A percentile compares a stretch with the other conserved stretches of the same genome.
phyloP scores from a whole-genome alignment of 2,113 vertebrate genomes.

The Octodon degus region DNA sequence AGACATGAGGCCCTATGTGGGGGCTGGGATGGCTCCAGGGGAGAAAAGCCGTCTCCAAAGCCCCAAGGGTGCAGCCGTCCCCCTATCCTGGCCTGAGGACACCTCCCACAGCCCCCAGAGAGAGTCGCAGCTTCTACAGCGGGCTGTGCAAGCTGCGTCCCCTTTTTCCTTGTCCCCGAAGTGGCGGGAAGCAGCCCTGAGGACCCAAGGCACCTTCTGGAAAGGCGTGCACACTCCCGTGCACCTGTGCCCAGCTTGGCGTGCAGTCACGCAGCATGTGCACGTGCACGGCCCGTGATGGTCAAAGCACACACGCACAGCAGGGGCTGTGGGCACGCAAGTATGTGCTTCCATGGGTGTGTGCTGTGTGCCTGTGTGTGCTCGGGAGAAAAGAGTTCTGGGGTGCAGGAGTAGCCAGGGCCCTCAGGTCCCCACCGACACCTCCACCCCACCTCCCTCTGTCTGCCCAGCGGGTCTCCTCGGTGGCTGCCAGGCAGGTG shows the following conservation, averaged over 20 bases:
- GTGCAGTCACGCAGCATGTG: too few relatives aligned
- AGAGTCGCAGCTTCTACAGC: not conserved
- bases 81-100: not conserved
- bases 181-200: not conserved
- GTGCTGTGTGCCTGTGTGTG: not conserved
- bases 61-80: too few relatives aligned
- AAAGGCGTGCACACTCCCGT: too few relatives aligned
- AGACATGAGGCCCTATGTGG: too few relatives aligned
- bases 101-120: not conserved
- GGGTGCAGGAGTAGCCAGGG: not conserved
- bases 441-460: too few relatives aligned
- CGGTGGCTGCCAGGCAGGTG: rapidly evolving
- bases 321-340: not conserved
- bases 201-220: not conserved
- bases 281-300: not conserved
- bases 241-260: not conserved
- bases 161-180: not conserved
- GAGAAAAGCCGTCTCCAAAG: not conserved
- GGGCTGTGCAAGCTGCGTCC: not conserved
- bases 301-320: not conserved
- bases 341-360: not conserved
- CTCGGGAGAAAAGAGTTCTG: not conserved
- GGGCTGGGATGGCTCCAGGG: not conserved
- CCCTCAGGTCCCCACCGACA: too few relatives aligned
- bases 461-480: not conserved